These are phyloP conservation scores for Gallinago jamesoni DNA, from an alignment of 2,113 vertebrate species.

Conservation along the genomic window DNA sequence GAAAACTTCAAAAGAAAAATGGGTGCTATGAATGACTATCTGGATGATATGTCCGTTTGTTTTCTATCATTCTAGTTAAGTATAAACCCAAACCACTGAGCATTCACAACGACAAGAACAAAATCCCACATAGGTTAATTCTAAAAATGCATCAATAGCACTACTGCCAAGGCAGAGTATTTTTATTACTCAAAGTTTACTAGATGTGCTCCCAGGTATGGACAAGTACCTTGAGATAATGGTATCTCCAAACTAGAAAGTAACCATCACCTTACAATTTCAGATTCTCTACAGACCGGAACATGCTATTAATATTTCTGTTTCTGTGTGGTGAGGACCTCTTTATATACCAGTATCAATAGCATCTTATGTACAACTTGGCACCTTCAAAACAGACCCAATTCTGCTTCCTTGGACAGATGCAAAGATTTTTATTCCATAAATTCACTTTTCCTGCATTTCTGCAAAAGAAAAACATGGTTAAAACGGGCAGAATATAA, in stretches of 20 bases:
- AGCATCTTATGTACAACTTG: neutral
- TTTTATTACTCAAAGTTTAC: neutral
- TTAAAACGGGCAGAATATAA: neutral
- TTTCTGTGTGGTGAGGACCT: neutral
- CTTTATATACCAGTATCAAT: neutral
- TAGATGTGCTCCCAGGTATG: neutral
- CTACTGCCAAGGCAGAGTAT: neutral
- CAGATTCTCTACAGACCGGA: neutral
- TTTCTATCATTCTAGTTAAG: neutral
- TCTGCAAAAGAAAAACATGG: constrained; percentile 62
- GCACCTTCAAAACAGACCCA: neutral
- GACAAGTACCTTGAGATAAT: neutral
- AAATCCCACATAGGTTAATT: neutral
- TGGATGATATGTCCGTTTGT: neutral
- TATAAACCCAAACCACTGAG: neutral
- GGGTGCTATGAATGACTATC: neutral
- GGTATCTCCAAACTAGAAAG: neutral
- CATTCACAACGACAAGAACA: neutral
- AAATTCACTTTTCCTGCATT: constrained; percentile 39
- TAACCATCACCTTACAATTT: neutral
- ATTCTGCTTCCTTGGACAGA: constrained; percentile 35
- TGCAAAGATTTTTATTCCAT: constrained; percentile 38
- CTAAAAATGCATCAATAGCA: neutral
- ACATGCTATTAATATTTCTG: neutral
- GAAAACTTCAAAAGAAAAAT: neutral